These are phyloP conservation scores for Callimorpha dominula DNA, from an alignment of 2,888 invertebrate species.

Conservation along the genomic window DNA sequence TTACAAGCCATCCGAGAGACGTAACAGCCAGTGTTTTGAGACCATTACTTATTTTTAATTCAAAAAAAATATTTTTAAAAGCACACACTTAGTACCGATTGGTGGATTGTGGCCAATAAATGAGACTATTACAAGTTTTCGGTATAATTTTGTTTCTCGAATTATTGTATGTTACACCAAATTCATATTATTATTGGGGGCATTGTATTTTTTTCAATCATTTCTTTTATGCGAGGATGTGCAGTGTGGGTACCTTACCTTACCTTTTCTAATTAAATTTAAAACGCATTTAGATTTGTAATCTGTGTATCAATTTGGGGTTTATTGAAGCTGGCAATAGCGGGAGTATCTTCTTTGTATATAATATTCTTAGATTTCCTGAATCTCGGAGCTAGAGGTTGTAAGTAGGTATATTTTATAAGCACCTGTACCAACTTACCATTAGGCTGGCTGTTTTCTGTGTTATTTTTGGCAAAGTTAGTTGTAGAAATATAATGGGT, in stretches of 20 bases:
- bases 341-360: background rate
- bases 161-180: constrained; percentile 54
- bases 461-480: background rate
- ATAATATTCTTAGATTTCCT: background rate
- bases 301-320: too few species aligned
- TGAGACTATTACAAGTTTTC: constrained; percentile 70
- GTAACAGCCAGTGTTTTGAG: constrained; percentile 86
- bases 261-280: constrained; percentile 1
- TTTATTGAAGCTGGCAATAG: background rate
- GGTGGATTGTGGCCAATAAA: constrained; percentile 73
- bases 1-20: constrained; percentile 86
- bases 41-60: constrained; percentile 86
- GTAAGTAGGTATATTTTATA: background rate
- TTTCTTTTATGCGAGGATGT: constrained; percentile 41
- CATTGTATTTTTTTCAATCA: constrained; percentile 48
- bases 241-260: constrained; percentile 42
- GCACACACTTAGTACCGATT: constrained; percentile 78
- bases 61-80: constrained; percentile 80
- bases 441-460: background rate
- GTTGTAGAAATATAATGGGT: too few species aligned
- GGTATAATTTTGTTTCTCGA: constrained; percentile 67
- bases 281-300: background rate
- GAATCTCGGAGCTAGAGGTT: background rate
- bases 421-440: background rate
- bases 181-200: constrained; percentile 54